Conservation (phyloP, 2,113 vertebrate genomes). For the Columba janthina region DNA sequence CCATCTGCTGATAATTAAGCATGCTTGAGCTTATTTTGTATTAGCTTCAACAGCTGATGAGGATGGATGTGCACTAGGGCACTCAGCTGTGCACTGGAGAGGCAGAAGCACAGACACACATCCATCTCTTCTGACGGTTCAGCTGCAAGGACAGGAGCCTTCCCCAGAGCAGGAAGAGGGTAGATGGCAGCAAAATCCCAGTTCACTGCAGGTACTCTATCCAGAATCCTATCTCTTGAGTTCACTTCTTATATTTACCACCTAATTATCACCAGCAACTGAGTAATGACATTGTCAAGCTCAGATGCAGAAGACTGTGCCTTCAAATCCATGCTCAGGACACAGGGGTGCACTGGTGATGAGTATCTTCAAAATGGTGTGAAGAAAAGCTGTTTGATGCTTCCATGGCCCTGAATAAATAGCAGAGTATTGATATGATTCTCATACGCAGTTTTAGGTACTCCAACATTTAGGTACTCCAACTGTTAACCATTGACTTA, state of each 20-base stretch:
- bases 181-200: not conserved
- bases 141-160: not conserved
- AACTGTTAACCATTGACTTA: not conserved
- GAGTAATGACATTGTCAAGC: not conserved
- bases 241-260: not conserved
- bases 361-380: not conserved
- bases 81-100: not conserved
- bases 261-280: not conserved
- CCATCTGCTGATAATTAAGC: constrained; percentile 45
- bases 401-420: not conserved
- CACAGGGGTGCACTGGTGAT: not conserved
- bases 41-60: not conserved
- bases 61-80: not conserved
- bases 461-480: not conserved
- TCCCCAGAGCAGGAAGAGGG: not conserved
- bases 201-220: not conserved
- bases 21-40: not conserved
- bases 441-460: not conserved
- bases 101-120: not conserved
- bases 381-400: not conserved
- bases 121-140: not conserved
- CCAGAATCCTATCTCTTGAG: not conserved
- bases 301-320: not conserved
- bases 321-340: not conserved
- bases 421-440: not conserved